A percentile compares a stretch with the other conserved stretches of the same genome.
Evolutionary conservation across 2,888 invertebrate genomes (phyloP).

Genomic region (Abrostola triplasia): DNA sequence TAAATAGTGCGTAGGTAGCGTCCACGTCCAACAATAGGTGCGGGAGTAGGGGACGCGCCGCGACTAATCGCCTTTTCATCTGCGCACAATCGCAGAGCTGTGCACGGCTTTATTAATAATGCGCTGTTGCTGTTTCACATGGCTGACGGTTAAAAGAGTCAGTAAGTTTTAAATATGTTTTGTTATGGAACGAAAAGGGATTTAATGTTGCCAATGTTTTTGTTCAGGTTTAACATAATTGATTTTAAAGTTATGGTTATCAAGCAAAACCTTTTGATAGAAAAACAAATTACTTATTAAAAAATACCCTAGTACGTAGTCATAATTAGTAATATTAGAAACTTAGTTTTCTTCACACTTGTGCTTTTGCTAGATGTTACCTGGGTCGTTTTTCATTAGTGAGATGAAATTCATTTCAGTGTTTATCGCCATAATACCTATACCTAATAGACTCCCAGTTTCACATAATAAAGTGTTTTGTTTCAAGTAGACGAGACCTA

Average conservation of each 20-base stretch:
- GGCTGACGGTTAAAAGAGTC: slow-evolving; percentile 56
- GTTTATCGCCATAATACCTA: no score
- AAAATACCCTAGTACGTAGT: no score
- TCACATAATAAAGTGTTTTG: no score
- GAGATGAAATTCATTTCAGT: no score
- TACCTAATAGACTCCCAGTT: no score
- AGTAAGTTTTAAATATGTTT: slow-evolving; percentile 49
- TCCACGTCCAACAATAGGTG: slow-evolving; percentile 67
- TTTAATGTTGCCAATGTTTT: neutral
- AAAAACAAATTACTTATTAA: no score
- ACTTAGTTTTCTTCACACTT: no score
- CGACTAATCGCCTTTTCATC: slow-evolving; percentile 61
- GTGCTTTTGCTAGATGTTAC: no score
- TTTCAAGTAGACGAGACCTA: neutral
- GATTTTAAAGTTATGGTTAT: no score
- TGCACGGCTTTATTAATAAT: slow-evolving; percentile 79
- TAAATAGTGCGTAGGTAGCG: slow-evolving; percentile 66
- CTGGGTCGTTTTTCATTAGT: no score
- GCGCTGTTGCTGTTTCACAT: slow-evolving; percentile 64
- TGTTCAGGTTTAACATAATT: neutral
- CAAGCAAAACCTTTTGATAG: no score
- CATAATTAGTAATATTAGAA: no score
- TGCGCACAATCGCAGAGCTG: slow-evolving; percentile 68
- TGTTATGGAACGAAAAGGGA: slow-evolving; percentile 22
- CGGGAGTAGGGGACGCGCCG: slow-evolving; percentile 51